These are phyloP conservation scores for Nannoperca obscura DNA, from an alignment of 2,797 vertebrate species.

Conservation along the genomic window DNA sequence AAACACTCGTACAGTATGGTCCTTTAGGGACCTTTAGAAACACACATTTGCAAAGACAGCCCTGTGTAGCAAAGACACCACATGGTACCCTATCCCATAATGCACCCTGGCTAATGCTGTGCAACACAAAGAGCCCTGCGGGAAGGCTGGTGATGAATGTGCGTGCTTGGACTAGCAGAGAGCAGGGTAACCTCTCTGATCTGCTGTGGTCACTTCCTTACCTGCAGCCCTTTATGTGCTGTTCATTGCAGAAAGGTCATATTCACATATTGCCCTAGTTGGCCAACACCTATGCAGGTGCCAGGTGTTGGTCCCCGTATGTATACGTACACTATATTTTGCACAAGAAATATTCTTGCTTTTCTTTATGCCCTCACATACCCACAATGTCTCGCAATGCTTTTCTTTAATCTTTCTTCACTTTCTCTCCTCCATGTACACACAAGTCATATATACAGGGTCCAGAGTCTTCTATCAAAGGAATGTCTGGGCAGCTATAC, in stretches of 20 bases:
- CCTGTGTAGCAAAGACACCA: slow-evolving; percentile 46
- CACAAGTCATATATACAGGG: slow-evolving; percentile 44
- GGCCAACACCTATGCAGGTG: slow-evolving; percentile 18
- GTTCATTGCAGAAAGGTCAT: slow-evolving; percentile 60
- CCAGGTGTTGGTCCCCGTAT: slow-evolving; percentile 39
- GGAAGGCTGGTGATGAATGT: slow-evolving; percentile 78
- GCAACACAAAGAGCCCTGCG: slow-evolving; percentile 61
- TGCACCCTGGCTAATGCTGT: slow-evolving; percentile 48
- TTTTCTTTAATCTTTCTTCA: slow-evolving; percentile 18
- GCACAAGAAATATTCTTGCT: slow-evolving; percentile 4
- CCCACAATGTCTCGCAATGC: slow-evolving; percentile 4
- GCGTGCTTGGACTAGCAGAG: slow-evolving; percentile 50
- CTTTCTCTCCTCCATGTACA: slow-evolving; percentile 7
- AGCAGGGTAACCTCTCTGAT: slow-evolving; percentile 69
- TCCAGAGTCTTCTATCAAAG: slow-evolving; percentile 44
- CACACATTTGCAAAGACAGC: slow-evolving; percentile 43
- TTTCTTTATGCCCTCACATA: slow-evolving; percentile 4
- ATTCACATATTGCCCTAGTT: slow-evolving; percentile 58
- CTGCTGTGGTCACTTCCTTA: slow-evolving; percentile 54
- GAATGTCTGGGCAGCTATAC: slow-evolving; percentile 54
- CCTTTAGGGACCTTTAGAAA: slow-evolving; percentile 42
- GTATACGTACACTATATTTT: not conserved
- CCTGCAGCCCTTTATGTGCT: slow-evolving; percentile 58
- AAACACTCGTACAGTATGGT: slow-evolving; percentile 6
- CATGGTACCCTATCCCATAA: slow-evolving; percentile 56